These are phyloP conservation scores for Scaptomyza tumidula DNA, from an alignment of 2,888 invertebrate genomes.

Conservation along the genomic window DNA sequence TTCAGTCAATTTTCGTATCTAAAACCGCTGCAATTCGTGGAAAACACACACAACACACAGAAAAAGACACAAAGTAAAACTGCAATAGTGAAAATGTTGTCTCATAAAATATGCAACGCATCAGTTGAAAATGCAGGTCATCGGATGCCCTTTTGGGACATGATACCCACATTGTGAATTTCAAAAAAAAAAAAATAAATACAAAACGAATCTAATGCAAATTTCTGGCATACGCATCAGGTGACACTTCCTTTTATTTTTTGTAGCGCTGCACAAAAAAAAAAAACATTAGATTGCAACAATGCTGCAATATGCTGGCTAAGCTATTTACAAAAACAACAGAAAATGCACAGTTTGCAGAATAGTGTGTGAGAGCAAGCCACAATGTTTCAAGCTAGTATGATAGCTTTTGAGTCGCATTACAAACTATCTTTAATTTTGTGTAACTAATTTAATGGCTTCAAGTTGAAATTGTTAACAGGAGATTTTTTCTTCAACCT, in stretches of 20 bases:
- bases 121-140: conserved; percentile 34
- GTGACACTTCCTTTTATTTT: conserved; percentile 26
- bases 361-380: background rate
- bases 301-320: conserved; percentile 19
- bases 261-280: conserved; percentile 11
- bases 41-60: conserved; percentile 1
- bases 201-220: conserved; percentile 3
- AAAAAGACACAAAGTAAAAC: conserved; percentile 1
- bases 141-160: conserved; percentile 15
- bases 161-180: conserved; percentile 14
- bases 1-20: conserved; percentile 6
- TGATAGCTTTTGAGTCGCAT: background rate
- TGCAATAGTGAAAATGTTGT: background rate
- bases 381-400: background rate
- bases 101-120: conserved; percentile 41
- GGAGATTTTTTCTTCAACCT: too few relatives aligned
- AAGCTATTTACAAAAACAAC: conserved; percentile 10
- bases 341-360: conserved; percentile 19
- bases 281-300: conserved; percentile 43
- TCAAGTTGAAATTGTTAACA: too few relatives aligned
- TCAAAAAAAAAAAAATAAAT: background rate
- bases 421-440: background rate
- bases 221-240: conserved; percentile 26
- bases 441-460: too few relatives aligned
- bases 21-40: background rate